Evolutionary conservation across 2,113 vertebrate species (phyloP).

Genomic region (Acrocephalus kingi): DNA sequence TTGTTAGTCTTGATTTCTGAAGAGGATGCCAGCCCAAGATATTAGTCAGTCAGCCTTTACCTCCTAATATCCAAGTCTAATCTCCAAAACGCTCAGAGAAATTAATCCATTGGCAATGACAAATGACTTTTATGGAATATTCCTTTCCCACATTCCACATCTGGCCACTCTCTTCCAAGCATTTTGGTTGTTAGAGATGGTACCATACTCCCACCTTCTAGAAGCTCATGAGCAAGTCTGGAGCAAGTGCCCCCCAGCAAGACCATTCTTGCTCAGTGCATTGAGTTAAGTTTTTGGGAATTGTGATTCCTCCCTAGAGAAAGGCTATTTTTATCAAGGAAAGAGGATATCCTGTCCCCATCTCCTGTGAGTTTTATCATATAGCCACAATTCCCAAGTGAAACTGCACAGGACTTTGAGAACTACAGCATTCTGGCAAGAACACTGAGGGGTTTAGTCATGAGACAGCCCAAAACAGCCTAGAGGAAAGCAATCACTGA

Average conservation of each 20-base stretch:
- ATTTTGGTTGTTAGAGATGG: background rate
- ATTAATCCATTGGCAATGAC: background rate
- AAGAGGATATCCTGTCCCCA: background rate
- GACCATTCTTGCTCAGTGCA: background rate
- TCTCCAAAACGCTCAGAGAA: background rate
- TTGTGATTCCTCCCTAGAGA: background rate
- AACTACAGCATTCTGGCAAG: background rate
- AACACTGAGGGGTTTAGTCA: background rate
- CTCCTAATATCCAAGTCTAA: background rate
- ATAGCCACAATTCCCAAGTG: background rate
- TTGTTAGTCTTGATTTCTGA: background rate
- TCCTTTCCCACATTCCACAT: background rate
- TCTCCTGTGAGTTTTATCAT: background rate
- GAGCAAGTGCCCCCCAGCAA: background rate
- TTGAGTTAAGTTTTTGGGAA: background rate
- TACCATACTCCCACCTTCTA: background rate
- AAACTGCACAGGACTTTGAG: background rate
- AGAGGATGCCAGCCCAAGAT: background rate
- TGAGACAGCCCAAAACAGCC: background rate
- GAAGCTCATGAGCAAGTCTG: background rate
- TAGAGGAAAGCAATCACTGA: background rate
- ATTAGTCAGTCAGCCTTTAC: background rate
- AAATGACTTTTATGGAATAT: background rate
- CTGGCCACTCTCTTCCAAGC: background rate
- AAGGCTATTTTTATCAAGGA: slow-evolving; percentile 31